These are phyloP conservation scores for Manacus vitellinus DNA, from an alignment of 2,113 vertebrate genomes.

Conservation along the genomic window DNA sequence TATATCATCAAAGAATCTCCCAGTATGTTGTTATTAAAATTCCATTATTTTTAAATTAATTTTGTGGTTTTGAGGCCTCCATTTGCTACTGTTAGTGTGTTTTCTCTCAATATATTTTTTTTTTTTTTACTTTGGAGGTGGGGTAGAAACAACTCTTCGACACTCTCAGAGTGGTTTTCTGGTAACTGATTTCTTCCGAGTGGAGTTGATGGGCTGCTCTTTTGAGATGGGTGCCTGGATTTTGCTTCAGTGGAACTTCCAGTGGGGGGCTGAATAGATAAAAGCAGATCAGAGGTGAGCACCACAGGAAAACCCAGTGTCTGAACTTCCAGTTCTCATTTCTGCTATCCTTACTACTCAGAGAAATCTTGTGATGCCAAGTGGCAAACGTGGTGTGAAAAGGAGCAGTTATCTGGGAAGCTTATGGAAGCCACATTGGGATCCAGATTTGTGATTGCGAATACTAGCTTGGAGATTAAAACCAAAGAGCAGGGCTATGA, in stretches of 20 bases:
- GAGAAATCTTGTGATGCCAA: not conserved
- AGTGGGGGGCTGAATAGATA: not conserved
- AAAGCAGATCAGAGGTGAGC: not conserved
- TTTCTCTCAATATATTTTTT: not conserved
- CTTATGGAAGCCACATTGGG: not conserved
- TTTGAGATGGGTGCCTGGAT: not conserved
- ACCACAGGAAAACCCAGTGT: not conserved
- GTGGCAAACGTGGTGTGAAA: not conserved
- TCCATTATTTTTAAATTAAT: not conserved
- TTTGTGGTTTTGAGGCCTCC: not conserved
- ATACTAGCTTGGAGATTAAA: not conserved
- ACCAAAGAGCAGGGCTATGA: not conserved
- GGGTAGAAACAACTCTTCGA: fast-evolving
- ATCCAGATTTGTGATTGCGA: not conserved
- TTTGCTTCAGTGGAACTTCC: not conserved
- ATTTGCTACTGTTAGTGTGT: not conserved
- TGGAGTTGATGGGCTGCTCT: not conserved
- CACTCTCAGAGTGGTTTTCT: not conserved
- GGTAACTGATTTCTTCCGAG: not conserved
- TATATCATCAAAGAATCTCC: not conserved
- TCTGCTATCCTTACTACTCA: not conserved
- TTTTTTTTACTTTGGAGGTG: not conserved
- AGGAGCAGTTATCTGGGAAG: not conserved
- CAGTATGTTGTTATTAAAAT: not conserved
- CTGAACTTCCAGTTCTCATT: not conserved